These are phyloP conservation scores for Percopsis transmontana DNA, from an alignment of 2,113 vertebrate genomes.

Conservation along the genomic window DNA sequence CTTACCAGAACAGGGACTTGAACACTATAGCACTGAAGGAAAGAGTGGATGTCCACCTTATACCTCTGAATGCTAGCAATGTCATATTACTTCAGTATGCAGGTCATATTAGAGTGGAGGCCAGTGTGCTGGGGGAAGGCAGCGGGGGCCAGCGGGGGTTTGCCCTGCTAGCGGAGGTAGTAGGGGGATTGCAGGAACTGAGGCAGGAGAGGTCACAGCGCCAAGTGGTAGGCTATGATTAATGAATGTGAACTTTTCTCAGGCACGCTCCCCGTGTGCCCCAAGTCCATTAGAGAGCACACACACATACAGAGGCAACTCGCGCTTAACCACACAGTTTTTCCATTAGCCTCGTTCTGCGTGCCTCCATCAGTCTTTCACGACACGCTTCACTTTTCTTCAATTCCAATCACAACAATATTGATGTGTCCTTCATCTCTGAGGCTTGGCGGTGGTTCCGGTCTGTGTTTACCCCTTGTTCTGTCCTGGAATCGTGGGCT, in stretches of 20 bases:
- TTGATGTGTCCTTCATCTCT: not conserved
- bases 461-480: not conserved
- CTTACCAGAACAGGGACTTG: too few relatives aligned
- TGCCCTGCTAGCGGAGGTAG: constrained; percentile 1
- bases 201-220: constrained; percentile 33
- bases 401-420: not conserved
- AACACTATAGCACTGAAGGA: too few relatives aligned
- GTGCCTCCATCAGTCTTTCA: constrained; percentile 27
- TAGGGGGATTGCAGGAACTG: constrained; percentile 9
- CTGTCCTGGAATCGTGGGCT: not conserved
- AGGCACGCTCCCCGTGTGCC: constrained; percentile 39
- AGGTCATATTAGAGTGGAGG: not conserved
- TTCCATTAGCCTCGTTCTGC: constrained; percentile 51
- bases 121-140: constrained; percentile 2
- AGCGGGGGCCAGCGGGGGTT: constrained; percentile 2
- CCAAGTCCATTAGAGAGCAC: constrained; percentile 53
- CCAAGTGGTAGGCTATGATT: constrained; percentile 68
- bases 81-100: too few relatives aligned
- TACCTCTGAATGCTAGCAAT: too few relatives aligned
- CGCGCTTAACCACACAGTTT: constrained; percentile 14
- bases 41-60: too few relatives aligned
- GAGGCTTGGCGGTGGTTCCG: not conserved
- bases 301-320: constrained; percentile 14
- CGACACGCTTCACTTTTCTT: not conserved
- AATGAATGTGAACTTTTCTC: constrained; percentile 72